These are phyloP conservation scores for Cisticola juncidis DNA, from an alignment of 2,113 vertebrate species.

Conservation along the genomic window DNA sequence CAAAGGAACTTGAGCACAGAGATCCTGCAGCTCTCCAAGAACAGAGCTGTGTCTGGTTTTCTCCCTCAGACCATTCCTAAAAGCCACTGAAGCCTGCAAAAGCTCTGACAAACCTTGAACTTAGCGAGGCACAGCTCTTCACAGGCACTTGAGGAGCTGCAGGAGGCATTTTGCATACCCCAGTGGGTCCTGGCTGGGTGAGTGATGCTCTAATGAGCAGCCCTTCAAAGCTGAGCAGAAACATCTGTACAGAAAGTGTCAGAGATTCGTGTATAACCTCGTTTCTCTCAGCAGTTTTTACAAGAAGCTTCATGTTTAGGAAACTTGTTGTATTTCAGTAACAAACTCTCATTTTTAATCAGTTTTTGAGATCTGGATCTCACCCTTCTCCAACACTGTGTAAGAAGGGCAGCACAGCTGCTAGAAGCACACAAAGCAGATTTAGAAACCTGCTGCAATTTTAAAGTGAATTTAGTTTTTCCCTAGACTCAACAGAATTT, in stretches of 20 bases:
- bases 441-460: background rate
- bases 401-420: background rate
- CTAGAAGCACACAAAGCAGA: background rate
- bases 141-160: background rate
- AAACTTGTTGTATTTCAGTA: background rate
- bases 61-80: background rate
- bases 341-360: background rate
- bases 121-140: background rate
- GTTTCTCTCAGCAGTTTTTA: constrained; percentile 4
- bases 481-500: background rate
- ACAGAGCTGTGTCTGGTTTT: background rate
- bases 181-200: background rate
- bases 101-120: background rate
- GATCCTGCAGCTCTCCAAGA: background rate
- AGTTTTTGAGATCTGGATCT: background rate
- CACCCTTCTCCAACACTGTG: background rate
- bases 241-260: background rate
- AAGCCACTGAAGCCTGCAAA: background rate
- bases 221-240: background rate
- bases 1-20: background rate
- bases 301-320: background rate
- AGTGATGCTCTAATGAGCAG: background rate
- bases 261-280: background rate
- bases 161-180: background rate
- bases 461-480: background rate